phyloP scores from a whole-genome alignment of 2,797 vertebrate species.

The Danio albolineatus region DNA sequence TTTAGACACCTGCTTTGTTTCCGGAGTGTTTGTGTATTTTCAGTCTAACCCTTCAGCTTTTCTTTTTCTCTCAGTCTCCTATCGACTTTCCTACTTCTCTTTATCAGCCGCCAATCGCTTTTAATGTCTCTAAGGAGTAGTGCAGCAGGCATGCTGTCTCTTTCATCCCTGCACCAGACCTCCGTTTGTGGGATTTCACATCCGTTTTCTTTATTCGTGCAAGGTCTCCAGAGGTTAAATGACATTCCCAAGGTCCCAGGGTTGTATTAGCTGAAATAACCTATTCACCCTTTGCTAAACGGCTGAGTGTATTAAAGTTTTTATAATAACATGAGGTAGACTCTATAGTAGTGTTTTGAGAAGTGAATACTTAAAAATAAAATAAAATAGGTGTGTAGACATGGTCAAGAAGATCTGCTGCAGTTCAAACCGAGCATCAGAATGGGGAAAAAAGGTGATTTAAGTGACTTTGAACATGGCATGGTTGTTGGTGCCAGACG shows the following conservation, averaged over 20 bases:
- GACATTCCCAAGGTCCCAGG: conserved; percentile 5
- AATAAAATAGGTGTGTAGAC: too few relatives aligned
- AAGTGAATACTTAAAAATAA: too few relatives aligned
- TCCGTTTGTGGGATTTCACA: conserved; percentile 41
- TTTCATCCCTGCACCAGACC: conserved; percentile 11
- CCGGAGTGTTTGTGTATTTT: conserved; percentile 36
- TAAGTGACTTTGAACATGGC: too few relatives aligned
- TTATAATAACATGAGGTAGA: neutral
- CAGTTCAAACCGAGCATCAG: too few relatives aligned
- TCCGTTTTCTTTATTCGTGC: conserved; percentile 31
- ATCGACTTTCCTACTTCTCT: conserved; percentile 54
- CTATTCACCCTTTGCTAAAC: neutral
- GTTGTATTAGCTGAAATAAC: conserved; percentile 47
- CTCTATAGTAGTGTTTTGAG: neutral
- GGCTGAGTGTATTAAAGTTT: neutral
- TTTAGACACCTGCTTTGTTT: conserved; percentile 23
- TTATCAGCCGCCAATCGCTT: conserved; percentile 55
- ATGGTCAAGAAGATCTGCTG: too few relatives aligned
- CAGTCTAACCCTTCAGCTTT: conserved; percentile 35
- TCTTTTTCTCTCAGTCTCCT: conserved; percentile 45
- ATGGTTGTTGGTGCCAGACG: too few relatives aligned
- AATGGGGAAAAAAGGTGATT: too few relatives aligned
- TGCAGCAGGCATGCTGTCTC: conserved; percentile 40
- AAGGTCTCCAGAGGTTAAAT: conserved; percentile 10
- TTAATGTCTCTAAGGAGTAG: conserved; percentile 42